Percentiles rank a stretch among this genome's conserved stretches.
Conservation (phyloP, 2,888 invertebrate genomes). For the Lepetodrilus schrolli region DNA sequence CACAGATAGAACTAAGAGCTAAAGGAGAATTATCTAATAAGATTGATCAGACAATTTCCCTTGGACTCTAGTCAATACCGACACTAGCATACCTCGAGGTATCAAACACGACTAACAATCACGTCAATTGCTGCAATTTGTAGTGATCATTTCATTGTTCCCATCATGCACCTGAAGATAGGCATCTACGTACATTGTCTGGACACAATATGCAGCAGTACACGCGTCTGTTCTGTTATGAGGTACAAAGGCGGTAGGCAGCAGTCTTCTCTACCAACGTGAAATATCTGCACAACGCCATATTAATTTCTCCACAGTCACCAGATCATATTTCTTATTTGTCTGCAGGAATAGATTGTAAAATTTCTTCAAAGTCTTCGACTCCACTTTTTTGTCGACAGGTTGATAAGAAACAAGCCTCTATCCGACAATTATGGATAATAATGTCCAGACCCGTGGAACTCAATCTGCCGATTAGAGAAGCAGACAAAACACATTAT, state of each 20-base stretch:
- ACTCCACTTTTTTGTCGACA: not conserved
- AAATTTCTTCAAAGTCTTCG: slow-evolving; percentile 9
- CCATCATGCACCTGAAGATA: no score
- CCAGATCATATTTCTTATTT: not conserved
- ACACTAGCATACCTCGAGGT: no score
- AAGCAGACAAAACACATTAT: slow-evolving; percentile 3
- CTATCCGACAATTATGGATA: slow-evolving; percentile 21
- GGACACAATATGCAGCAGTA: not conserved
- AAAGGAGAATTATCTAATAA: no score
- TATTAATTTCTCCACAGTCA: slow-evolving; percentile 18
- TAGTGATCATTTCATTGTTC: no score
- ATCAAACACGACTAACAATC: no score
- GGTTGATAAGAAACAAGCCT: not conserved
- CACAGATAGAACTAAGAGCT: no score
- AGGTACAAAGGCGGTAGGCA: no score
- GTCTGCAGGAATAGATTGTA: slow-evolving; percentile 16
- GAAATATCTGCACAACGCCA: not conserved
- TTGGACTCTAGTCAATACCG: no score
- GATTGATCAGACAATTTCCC: no score
- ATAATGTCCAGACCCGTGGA: not conserved
- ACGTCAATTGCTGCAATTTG: no score
- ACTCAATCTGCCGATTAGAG: not conserved
- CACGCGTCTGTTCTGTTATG: no score
- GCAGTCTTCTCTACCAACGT: not conserved
- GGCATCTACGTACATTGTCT: no score